Base-by-base conservation (phyloP, 2,113 vertebrate genomes). In the Esox niger region DNA sequence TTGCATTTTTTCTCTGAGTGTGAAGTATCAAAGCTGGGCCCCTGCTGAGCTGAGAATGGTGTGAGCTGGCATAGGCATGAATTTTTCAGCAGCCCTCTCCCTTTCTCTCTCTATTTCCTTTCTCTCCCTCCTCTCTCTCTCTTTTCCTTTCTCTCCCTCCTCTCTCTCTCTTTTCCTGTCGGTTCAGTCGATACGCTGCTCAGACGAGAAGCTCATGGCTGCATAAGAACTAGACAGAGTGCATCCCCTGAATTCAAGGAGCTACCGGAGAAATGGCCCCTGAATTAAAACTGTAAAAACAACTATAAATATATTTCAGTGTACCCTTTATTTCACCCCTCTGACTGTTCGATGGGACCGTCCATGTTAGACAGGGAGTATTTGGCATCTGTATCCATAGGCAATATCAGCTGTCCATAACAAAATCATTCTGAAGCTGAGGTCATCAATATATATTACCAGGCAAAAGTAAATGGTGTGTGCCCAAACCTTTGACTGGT, bases 1-100 rank as follows among this genome's bases (percentile, higher is more conserved):
- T 86, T 84, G 79, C 84, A 84, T 86, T 84, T 84, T 84, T 82
- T 86, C 77, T 77, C 71, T 62, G 61, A 80, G 78, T 80, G 79
- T 79, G 90, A 88, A 87, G 88, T 91, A 91, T 91, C 90, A 91
- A 93, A 91, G 91, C 82, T 78, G 86, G 82, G 84, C 86, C 84
- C 90, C 91, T 91, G 90, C 90, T 91, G 91, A 88, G 90, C 70
- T 66, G 86, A 87, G 89, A 91, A 91, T 90, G 88, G 90, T 88
- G 87, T 86, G 88, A 88, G 89, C 91, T 91, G 90, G 91, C 90
- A 93, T 86, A 86, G 86, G 86, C 90, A 92, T 93, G 88, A 90
- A 91, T 90, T 88, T 92, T 92, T 92, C 88, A 92, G 90, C 88
- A 92, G 89, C 59, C 66, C 15, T 66, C 64, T 60, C 38, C 32